Evolutionary conservation across 2,797 vertebrate species (phyloP), one percentile per base, ranked within the genome.

Genomic region (Microtus obscurus): DNA sequence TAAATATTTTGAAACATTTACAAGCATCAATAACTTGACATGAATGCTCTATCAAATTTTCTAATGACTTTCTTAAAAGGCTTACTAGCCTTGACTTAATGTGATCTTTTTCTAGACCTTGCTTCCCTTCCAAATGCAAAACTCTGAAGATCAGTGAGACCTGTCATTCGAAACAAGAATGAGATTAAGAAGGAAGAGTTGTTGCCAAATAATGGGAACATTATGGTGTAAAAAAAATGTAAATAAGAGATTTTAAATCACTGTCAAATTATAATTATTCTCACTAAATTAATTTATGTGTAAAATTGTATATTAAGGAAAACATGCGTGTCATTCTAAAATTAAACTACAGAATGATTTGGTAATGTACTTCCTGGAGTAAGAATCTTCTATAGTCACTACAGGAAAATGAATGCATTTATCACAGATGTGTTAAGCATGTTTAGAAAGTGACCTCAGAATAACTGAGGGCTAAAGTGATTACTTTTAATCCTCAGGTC

Each of bases 1-100:
- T 43, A 71, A 95, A 45, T 73, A 96, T 29, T 93, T 80, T 40
- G 48, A 29, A 90, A 88, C 31, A 21, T n/a, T n/a, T 51, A 34
- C 7, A 86, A 86, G n/a, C 31, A 27, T 67, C 43, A 63, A 61
- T 37, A 90, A 53, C 78, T 16, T 69, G 63, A 71, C 45, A 16
- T 67, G 37, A 63, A 6, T 63, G 37, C 4, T 94, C n/a, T 59
- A 59, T 59, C 56, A 59, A 59, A 27, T 14, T 34, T n/a, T n/a
- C 29, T 45, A 81, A 17, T 19, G 40, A n/a, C 23, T 37, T 78
- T 10, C 56, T 10, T 78, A 37, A n/a, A 48, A n/a, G 73, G 21
- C 8, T 93, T 71, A 80, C 34, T 5, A 93, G n/a, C 10, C 43
- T 82, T 74, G 12, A 89, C 25, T 0, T 14, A 91, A 25, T 25